Base-by-base conservation (phyloP, 2,888 invertebrate species). In the Platynereis dumerilii region DNA sequence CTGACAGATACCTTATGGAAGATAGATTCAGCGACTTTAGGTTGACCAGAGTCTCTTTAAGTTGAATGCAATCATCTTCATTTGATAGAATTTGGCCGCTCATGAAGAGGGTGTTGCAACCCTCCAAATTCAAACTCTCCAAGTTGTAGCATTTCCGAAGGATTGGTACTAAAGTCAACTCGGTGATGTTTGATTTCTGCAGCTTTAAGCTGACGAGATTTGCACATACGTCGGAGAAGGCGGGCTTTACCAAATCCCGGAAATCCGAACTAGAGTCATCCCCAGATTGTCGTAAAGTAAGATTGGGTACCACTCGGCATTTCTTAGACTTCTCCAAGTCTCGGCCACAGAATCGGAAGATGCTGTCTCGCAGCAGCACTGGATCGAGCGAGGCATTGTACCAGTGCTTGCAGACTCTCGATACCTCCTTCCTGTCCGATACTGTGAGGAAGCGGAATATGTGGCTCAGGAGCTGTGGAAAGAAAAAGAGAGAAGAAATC, bases 21-120 rank as follows among this genome's bases (percentile, higher is more conserved):
- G 88, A 87, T 64, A 92, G 81, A 64, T 88, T 89, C 27, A 92
- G 83, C 60, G 85, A 85, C 68, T 85, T 87, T 15, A 91, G 83
- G 68, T 87, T 86, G 65, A 64, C 58, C 45, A 81, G 69, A 1
- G 66, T 65, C 3, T 60, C 26, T 52, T 70, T 68, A 26, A 80
- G 53, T 10, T 60, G 42, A 45, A 70, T 68, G 1, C 75, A 60
- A 53, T 90, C 89, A 15, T 87, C 84, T 58, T 87, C 85, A 34
- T 87, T 87, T 74, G 89, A 89, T 48, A 91, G 79, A 48, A 91
- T 84, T 17, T 88, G 87, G 1, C 91, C 91, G 1, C 90, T 89
- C 90, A 92, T 91, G 69, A 91, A 89, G 24, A 91, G 85, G 65
- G 90, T 90, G 74, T 90, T 88, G 74, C 91, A 91, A 62, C 87